A percentile compares a stretch with the other conserved stretches of the same genome.
Conservation (phyloP, 2,888 invertebrate species). For the Ennomos erosarius region DNA sequence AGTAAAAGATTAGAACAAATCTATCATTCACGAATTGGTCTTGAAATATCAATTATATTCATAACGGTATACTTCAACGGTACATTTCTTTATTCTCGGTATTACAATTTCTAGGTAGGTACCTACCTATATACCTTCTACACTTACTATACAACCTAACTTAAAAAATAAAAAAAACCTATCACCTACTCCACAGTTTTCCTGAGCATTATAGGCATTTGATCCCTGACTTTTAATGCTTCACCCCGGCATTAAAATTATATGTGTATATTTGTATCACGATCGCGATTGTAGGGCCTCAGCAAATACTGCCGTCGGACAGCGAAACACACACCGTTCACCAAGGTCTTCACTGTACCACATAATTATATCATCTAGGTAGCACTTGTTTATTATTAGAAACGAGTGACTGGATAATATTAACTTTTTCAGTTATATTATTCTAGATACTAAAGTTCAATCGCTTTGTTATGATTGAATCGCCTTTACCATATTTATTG, state of each 20-base stretch:
- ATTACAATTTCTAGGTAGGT: no score
- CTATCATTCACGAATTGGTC: no score
- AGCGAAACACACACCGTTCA: constrained; percentile 71
- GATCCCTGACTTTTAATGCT: constrained; percentile 86
- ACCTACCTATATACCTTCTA: no score
- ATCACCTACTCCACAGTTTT: constrained; percentile 52
- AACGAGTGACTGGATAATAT: no score
- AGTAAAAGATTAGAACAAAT: no score
- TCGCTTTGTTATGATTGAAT: no score
- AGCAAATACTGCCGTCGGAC: constrained; percentile 45
- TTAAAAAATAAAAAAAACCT: constrained; percentile 22
- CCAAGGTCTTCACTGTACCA: constrained; percentile 70
- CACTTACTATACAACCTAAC: no score
- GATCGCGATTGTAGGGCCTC: constrained; percentile 84
- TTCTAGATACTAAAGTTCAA: no score
- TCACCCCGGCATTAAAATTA: constrained; percentile 85
- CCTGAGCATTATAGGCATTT: constrained; percentile 81
- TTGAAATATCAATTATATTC: no score
- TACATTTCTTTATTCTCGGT: no score
- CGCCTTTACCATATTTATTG: neutral
- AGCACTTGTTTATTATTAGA: constrained; percentile 3
- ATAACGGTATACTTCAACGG: no score
- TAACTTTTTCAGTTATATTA: no score
- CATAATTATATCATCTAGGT: constrained; percentile 34
- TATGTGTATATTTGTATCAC: constrained; percentile 85